Base-by-base conservation (phyloP, 2,888 invertebrate genomes). In the Ecliptopera silaceata region DNA sequence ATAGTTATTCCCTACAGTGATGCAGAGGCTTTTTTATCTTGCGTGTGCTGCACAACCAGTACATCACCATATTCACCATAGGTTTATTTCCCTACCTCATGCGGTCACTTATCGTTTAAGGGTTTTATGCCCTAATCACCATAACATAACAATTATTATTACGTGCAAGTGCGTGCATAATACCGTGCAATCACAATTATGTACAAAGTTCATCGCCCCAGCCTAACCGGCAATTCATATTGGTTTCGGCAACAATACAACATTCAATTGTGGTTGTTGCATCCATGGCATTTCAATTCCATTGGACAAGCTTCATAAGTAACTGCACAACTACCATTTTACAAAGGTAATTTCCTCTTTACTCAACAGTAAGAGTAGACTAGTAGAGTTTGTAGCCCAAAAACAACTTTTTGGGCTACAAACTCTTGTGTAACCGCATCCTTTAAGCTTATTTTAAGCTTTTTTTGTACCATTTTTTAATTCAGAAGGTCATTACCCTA, bases 231-330 rank as follows among this genome's bases (percentile, higher is more conserved):
- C 46, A 26, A 17, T 18, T 31, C 44, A n/a, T 44, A 29, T 45
- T 31, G 47, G 22, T 48, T 55, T 44, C 38, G 48, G 48, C 44
- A 55, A 54, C 54, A 47, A 42, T 49, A 20, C 32, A 47, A 15
- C 32, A 32, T 32, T 41, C 32, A 41, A 22, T 36, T n/a, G 39
- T 18, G 13, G 31, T 41, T 32, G 32, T 32, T 22, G 12, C 20
- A 31, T 29, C 10, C n/a, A 34, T 38, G 8, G 47, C 15, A 13
- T 47, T 18, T 38, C n/a, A n/a, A 32, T 31, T 46, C 34, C 18
- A 45, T 45, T 12, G 5, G 20, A 41, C 6, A 6, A 4, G 17
- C 20, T 13, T 46, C 10, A 34, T 20, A 13, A 34, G 0, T 45
- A n/a, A n/a, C 32, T 20, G 32, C 32, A 32, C 32, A 32, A 34